These are phyloP conservation scores for Natrix natrix DNA, from an alignment of 2,797 vertebrate species.

Conservation along the genomic window DNA sequence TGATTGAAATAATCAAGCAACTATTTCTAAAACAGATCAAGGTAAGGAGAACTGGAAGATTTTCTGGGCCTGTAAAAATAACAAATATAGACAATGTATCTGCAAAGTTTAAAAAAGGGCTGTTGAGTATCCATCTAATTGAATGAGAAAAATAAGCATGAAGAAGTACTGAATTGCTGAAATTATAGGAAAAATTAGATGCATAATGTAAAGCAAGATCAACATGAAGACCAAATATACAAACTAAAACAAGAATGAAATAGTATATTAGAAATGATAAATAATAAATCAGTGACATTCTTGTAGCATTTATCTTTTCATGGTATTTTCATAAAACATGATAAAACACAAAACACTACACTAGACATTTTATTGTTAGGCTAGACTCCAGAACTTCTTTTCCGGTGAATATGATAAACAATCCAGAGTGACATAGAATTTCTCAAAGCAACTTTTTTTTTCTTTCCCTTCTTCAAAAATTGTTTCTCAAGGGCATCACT, in stretches of 20 bases:
- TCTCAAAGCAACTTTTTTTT: neutral
- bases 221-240: neutral
- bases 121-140: neutral
- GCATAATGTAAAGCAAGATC: neutral
- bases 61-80: neutral
- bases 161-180: neutral
- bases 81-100: neutral
- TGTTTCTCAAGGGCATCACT: neutral
- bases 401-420: neutral
- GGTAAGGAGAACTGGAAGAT: neutral
- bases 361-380: neutral
- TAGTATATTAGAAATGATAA: neutral
- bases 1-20: neutral
- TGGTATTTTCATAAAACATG: neutral
- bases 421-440: neutral
- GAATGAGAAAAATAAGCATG: neutral
- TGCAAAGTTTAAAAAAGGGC: neutral
- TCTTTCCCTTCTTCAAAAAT: neutral
- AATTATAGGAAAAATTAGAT: neutral
- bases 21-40: neutral
- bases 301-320: neutral
- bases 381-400: neutral
- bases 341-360: neutral
- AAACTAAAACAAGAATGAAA: neutral
- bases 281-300: neutral